phyloP scores from a whole-genome alignment of 2,113 vertebrate species.

The Chrysochloris asiatica region DNA sequence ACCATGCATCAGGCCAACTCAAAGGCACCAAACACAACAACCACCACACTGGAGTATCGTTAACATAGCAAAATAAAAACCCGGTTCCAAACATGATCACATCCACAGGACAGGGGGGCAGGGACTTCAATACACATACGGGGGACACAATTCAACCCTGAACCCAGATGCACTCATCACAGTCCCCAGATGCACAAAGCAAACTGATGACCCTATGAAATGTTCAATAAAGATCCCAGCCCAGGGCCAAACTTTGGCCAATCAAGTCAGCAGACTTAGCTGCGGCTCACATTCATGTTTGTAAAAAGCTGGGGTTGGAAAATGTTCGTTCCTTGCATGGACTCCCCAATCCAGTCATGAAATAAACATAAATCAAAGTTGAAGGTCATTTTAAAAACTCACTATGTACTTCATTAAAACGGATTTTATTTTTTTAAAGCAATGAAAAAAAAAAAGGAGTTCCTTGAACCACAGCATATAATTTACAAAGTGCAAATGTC shows the following conservation, averaged over 20 bases:
- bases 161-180: background rate
- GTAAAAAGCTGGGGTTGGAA: background rate
- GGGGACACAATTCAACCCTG: background rate
- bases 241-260: conserved; percentile 48
- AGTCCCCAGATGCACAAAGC: background rate
- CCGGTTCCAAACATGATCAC: background rate
- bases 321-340: conserved; percentile 37
- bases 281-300: background rate
- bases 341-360: conserved; percentile 3
- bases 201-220: conserved; percentile 4
- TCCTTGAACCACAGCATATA: conserved; percentile 48
- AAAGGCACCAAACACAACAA: background rate
- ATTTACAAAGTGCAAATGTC: conserved; percentile 72
- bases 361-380: conserved; percentile 60
- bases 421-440: background rate
- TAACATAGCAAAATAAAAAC: background rate
- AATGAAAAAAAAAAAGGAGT: conserved; percentile 21
- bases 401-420: conserved; percentile 64
- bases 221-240: conserved; percentile 12
- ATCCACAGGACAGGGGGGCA: background rate
- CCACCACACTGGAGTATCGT: background rate
- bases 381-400: conserved; percentile 61
- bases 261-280: background rate
- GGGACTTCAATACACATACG: background rate
- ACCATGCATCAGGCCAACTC: background rate